Evolutionary conservation across 1,140 invertebrate species (phyloP), one percentile per base, ranked within the genome.

Genomic region (Zelostemma sp.): DNA sequence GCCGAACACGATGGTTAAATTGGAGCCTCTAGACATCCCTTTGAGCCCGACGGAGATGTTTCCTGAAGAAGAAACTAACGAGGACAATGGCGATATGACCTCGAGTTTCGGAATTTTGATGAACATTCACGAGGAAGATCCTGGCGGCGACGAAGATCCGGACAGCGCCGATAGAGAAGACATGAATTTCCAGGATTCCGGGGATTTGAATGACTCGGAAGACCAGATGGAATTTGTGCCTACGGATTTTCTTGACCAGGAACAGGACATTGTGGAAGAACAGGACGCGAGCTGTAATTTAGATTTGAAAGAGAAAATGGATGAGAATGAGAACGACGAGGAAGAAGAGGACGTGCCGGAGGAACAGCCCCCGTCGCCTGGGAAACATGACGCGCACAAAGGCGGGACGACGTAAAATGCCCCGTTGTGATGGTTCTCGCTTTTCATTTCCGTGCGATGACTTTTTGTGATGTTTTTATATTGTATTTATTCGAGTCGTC

Each of bases 151-250:
- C 1, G 74, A 80, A 0, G 46, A 45, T 0, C 19, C 15, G 1
- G 59, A 68, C 11, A 56, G 58, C 31, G 57, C 33, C 8, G 59
- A 68, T 11, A 56, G 58, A 21, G 57, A 64, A 4, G 57, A 43
- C 11, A 51, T 65, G 41, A 28, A 25, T 11, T 69, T 56, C 70
- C 76, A 25, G 21, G 21, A 25, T n/a, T 35, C 33, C 6, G 33
- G 33, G 1, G 80, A 83, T 51, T 64, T 78, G 6, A 82, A 82
- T 21, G 81, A 83, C 45, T 69, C 63, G 8, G 83, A 84, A 16
- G 83, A 85, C 17, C 82, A 84, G 15, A 83, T 85, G 80, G 84
- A 85, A 74, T 85, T 85, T 45, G 83, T 85, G 47, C 84, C 84
- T 4, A 83, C 84, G 5, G 84, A 85, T 53, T 85, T 85, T 68